phyloP scores from a whole-genome alignment of 2,888 invertebrate species.

The Pristionchus entomophagus region DNA sequence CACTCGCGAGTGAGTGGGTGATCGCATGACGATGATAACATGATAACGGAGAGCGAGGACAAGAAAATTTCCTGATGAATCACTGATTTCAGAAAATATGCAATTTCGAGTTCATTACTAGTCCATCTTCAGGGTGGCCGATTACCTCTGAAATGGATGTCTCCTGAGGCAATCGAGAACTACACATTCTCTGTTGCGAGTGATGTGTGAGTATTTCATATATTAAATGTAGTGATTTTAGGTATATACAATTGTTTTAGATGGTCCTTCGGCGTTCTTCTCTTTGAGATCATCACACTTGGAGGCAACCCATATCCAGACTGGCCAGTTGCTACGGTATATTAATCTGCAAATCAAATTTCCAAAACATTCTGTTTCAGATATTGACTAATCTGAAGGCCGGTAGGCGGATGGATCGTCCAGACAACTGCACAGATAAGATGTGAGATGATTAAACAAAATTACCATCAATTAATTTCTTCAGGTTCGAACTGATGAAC shows the following conservation, averaged over 20 bases:
- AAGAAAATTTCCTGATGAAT: too few species aligned
- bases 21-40: too few species aligned
- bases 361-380: background rate
- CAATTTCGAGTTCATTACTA: too few species aligned
- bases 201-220: background rate
- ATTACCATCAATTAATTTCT: background rate
- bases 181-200: constrained; percentile 25
- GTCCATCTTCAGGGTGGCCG: constrained; percentile 10
- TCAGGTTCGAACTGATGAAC: constrained; percentile 31
- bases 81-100: too few species aligned
- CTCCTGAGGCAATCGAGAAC: constrained; percentile 16
- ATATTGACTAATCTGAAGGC: background rate
- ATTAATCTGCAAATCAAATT: too few species aligned
- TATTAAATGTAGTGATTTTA: too few species aligned
- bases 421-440: constrained; percentile 35
- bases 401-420: constrained; percentile 24
- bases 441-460: background rate
- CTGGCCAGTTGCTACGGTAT: constrained; percentile 20
- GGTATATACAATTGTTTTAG: background rate
- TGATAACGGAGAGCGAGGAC: too few species aligned
- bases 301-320: constrained; percentile 37
- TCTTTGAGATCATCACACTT: constrained; percentile 39
- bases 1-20: too few species aligned
- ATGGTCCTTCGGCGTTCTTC: constrained; percentile 34
- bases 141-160: constrained; percentile 40